Evolutionary conservation across 2,888 invertebrate species (phyloP).

Genomic region (Amiota communis): DNA sequence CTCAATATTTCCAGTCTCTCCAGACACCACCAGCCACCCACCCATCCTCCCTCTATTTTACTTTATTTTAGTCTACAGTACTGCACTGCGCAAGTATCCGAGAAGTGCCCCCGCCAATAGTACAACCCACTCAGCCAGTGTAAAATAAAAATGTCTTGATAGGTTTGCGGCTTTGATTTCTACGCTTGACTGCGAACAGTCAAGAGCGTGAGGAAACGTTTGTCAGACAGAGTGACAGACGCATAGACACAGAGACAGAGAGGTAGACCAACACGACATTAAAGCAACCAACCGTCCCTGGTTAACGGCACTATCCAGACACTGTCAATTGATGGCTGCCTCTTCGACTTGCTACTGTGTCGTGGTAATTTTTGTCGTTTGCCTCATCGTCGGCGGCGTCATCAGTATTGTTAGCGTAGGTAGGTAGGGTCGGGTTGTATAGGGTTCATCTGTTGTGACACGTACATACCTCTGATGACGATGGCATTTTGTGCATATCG

Average conservation of each 20-base stretch:
- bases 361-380: neutral
- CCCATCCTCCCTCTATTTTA: no score
- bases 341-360: slow-evolving; percentile 11
- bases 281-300: neutral
- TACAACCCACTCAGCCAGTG: neutral
- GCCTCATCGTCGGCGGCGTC: neutral
- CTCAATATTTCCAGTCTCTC: no score
- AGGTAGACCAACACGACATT: neutral
- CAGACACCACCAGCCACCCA: no score
- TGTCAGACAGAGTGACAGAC: neutral
- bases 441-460: neutral
- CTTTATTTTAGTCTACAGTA: no score
- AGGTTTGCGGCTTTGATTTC: slow-evolving; percentile 59
- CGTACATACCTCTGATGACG: no score
- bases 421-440: neutral
- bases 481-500: neutral
- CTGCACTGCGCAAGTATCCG: no score
- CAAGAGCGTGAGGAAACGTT: neutral
- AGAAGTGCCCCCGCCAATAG: no score
- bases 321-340: neutral
- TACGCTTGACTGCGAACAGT: slow-evolving; percentile 37
- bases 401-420: neutral
- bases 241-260: neutral
- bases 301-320: neutral
- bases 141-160: slow-evolving; percentile 61